Evolutionary conservation across 2,797 vertebrate species (phyloP), one percentile per base, ranked within the genome.

Genomic region (Zonotrichia albicollis): DNA sequence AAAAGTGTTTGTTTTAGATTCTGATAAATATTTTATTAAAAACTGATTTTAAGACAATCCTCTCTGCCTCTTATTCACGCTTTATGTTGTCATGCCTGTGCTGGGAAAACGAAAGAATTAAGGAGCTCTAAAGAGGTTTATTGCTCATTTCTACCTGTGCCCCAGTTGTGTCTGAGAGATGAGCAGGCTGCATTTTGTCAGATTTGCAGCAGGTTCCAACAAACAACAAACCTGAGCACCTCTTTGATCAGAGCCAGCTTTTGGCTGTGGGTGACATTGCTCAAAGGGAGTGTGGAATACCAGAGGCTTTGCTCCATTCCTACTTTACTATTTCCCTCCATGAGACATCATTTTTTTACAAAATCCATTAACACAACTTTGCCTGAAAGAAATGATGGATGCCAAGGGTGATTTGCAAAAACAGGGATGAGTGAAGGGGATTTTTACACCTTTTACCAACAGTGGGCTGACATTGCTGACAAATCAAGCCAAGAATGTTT

Each of bases 1-100:
- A 89, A 92, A 93, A 92, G 80, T 72, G 70, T 92, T 96, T 95
- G 94, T 1, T 94, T 94, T 96, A 96, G 96, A 95, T 89, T 67
- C 84, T 96, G 93, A 95, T 91, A 84, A 96, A 92, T 95, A 94
- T 97, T 97, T 97, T 96, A 97, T 97, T 97, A 96, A 97, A 97
- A 97, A 94, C 64, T 62, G 90, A 91, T 95, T 96, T 97, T 93
- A 94, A 96, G 95, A 94, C 38, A 48, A 71, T 45, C 16, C 13
- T 7, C 70, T 60, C 67, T 94, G 74, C 22, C 53, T 78, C 61
- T 96, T 84, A 25, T 74, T 93, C 1, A 0, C 0, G 0, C 5
- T 11, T 38, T 36, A 29, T 34, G 9, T 21, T 84, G 5, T 57
- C 21, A 7, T 48, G 23, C 4, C 45, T 13, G 16, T 48, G 42